Evolutionary conservation across 2,888 invertebrate species (phyloP).

Genomic region (Tyria jacobaeae): DNA sequence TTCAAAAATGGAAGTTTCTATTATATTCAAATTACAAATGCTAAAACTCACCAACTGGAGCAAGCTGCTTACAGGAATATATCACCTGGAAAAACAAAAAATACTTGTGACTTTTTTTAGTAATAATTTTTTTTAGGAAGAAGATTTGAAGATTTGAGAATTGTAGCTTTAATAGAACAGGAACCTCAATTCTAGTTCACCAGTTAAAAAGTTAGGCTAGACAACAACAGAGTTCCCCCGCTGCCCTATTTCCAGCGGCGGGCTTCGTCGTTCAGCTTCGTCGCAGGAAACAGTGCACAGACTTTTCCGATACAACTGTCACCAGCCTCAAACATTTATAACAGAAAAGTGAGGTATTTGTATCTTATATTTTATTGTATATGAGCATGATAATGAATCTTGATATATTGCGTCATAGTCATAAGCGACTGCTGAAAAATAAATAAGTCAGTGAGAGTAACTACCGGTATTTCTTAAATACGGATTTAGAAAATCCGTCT

Average conservation of each 20-base stretch:
- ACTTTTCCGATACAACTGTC: slow-evolving; percentile 35
- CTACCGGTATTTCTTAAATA: no score
- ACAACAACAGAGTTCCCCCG: slow-evolving; percentile 18
- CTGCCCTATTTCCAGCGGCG: slow-evolving; percentile 35
- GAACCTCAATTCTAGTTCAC: not conserved
- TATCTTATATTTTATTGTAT: slow-evolving; percentile 16
- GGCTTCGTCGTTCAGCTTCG: no score
- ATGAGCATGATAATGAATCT: not conserved
- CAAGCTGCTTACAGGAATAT: slow-evolving; percentile 36
- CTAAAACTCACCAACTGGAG: slow-evolving; percentile 60
- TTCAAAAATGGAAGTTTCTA: no score
- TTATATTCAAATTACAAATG: slow-evolving; percentile 1
- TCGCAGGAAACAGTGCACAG: slow-evolving; percentile 42
- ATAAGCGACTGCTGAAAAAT: not conserved
- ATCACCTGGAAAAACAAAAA: slow-evolving; percentile 54
- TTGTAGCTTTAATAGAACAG: not conserved
- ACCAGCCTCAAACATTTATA: slow-evolving; percentile 28
- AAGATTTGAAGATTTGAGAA: no score
- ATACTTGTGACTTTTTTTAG: not conserved
- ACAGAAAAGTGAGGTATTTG: slow-evolving; percentile 19
- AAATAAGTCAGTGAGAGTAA: no score
- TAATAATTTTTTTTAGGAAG: no score
- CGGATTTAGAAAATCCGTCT: no score
- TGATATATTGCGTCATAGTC: not conserved
- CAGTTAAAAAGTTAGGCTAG: not conserved